Conservation (phyloP, 1,140 invertebrate genomes). For the Thaumatotibia leucotreta region DNA sequence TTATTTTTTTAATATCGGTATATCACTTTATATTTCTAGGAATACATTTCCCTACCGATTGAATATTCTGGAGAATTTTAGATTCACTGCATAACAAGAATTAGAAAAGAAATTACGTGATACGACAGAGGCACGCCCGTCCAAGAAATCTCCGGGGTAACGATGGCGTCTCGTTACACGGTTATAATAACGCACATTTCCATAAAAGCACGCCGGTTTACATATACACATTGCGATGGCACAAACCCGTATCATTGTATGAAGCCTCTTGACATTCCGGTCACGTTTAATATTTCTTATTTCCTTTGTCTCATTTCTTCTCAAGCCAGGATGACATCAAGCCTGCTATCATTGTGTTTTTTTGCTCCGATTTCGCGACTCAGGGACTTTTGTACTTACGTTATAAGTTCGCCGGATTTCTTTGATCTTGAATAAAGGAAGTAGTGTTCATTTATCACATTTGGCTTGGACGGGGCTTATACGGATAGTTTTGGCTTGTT, state of each 20-base stretch:
- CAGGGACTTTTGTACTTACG: conserved; percentile 48
- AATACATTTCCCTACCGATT: neutral
- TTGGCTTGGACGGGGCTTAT: conserved; percentile 10
- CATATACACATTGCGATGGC: conserved; percentile 54
- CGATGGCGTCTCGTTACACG: conserved; percentile 42
- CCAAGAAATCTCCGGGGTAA: conserved; percentile 43
- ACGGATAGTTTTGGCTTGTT: neutral
- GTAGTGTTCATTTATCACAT: conserved; percentile 12
- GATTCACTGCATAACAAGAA: neutral
- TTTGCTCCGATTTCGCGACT: conserved; percentile 13
- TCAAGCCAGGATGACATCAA: conserved; percentile 62
- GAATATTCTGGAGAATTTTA: neutral
- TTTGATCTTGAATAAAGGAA: conserved; percentile 12
- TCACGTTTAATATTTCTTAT: conserved; percentile 76
- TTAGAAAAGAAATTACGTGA: conserved; percentile 17
- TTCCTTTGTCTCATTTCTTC: conserved; percentile 72
- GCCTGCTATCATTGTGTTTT: conserved; percentile 31
- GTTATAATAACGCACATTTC: conserved; percentile 60
- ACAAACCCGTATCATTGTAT: conserved; percentile 54
- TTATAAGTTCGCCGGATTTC: conserved; percentile 11
- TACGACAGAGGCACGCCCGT: conserved; percentile 30
- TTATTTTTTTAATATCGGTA: no score
- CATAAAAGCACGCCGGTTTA: conserved; percentile 65
- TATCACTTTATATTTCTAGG: neutral
- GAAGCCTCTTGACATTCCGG: conserved; percentile 61